Base-by-base conservation (phyloP, 2,888 invertebrate species). In the Xiphydria camelus region DNA sequence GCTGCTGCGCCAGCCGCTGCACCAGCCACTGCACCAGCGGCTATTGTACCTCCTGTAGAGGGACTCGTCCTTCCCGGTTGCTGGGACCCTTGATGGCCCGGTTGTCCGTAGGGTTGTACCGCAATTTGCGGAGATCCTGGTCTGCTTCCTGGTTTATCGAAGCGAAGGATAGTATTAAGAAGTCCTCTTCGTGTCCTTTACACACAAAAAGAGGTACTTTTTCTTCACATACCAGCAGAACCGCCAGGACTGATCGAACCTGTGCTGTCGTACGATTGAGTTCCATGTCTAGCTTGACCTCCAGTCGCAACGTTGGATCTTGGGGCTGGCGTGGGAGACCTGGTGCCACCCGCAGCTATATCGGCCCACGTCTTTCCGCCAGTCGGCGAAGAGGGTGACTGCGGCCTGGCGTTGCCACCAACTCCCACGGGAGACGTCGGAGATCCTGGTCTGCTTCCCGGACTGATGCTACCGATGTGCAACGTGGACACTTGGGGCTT, bases 361-460 rank as follows among this genome's bases (percentile, higher is more conserved):
- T 70, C 60, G 2, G 68, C 67, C 67, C 66, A 68, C 2, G 56
- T 53, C 46, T 45, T 61, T 23, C 54, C 62, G 23, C 55, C 52
- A 12, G 45, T 47, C 15, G 61, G 47, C 1, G 54, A 45, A 31
- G 26, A 38, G 6, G 48, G 42, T 1, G 26, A 5, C 18, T 37
- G 35, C 2, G 48, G 44, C 22, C 41, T 41, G 12, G 4, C 32
- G 21, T 44, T 31, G 2, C 29, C 37, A 17, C n/a, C n/a, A 17
- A 14, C 31, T 7, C 32, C 44, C 12, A 14, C 15, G 4, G 12
- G 4, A n/a, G 38, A 21, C 9, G 23, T 20, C 20, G 58, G 52
- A 12, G 47, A 45, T 33, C 34, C 44, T 19, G 51, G 45, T 40
- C 42, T 53, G 23, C 15, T 48, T 6, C 45, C 5, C 37, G 21